Base-by-base conservation (phyloP, 2,888 invertebrate species). In the Ectropis crepuscularia region DNA sequence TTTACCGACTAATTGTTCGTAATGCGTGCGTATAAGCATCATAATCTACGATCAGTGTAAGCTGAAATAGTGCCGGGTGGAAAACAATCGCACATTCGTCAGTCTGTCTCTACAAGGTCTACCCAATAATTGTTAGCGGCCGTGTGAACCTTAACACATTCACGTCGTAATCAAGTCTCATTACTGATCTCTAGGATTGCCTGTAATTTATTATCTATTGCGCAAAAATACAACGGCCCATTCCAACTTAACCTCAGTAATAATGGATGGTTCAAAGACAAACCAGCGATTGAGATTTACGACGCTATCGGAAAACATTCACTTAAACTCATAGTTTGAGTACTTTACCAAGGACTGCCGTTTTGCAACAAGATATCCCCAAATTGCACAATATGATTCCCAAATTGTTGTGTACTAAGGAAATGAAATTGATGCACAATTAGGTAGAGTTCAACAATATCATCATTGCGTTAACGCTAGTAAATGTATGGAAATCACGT, bases 51-150 rank as follows among this genome's bases (percentile, higher is more conserved):
- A 65, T 61, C 57, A 53, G 43, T 46, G 39, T 48, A 48, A 67
- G 59, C 37, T 64, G 67, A 67, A 65, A 63, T 54, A 57, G 57
- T 53, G 64, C 54, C 53, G 45, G 65, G 63, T 63, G 53, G 65
- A 63, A 67, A 80, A 90, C 88, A 90, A 89, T 90, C 83, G 82
- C 77, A 80, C 84, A 86, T 89, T 86, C 82, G 87, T 90, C 82
- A 80, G 83, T 83, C 83, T 87, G 88, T 89, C 89, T 72, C 71
- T 74, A 71, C 90, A 90, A 91, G 91, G 91, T 86, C 89, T 80
- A 71, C 70, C 73, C 76, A 79, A 81, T 82, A 78, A 87, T 86
- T 86, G 83, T 81, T 76, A 62, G 58, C 68, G 60, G 63, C 75
- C 88, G 88, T 90, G 90, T 79, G 89, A 89, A 88, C 83, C 77